A percentile compares a stretch with the other conserved stretches of the same genome.
Evolutionary conservation across 2,888 invertebrate genomes (phyloP).

Genomic region (Pasiphila rectangulata): DNA sequence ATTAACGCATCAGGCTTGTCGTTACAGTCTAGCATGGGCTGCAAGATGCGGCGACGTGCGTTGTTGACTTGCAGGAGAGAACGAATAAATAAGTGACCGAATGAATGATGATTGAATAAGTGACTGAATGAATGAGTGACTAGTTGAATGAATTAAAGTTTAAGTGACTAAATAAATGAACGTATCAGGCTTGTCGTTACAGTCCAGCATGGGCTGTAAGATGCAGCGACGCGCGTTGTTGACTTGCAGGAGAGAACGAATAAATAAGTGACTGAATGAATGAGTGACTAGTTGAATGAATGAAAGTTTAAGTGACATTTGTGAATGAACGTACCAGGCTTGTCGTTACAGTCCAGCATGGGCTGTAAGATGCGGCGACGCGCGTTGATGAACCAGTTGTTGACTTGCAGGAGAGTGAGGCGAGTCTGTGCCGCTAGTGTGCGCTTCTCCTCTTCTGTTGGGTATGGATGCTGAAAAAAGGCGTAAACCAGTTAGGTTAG

Average conservation of each 20-base stretch:
- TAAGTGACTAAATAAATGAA: not conserved
- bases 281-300: not conserved
- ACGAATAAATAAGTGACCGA: too few species aligned
- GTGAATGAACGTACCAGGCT: constrained; percentile 41
- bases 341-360: constrained; percentile 88
- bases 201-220: constrained; percentile 92
- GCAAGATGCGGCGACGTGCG: too few species aligned
- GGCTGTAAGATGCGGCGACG: constrained; percentile 94
- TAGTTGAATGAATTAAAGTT: not conserved
- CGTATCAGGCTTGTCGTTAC: constrained; percentile 61
- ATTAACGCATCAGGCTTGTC: too few species aligned
- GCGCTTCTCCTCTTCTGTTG: constrained; percentile 96
- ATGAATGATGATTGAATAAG: too few species aligned
- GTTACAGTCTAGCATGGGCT: too few species aligned
- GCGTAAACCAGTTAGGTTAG: too few species aligned
- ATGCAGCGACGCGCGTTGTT: constrained; percentile 95
- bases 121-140: not conserved
- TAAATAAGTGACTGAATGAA: not conserved
- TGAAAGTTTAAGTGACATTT: too few species aligned
- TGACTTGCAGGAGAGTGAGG: constrained; percentile 92
- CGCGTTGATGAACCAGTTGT: constrained; percentile 97
- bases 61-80: not conserved
- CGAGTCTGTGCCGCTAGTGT: constrained; percentile 94
- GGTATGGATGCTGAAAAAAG: constrained; percentile 91
- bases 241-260: constrained; percentile 92